These are phyloP conservation scores for Orchesella cincta DNA, from an alignment of 1,140 invertebrate genomes.

Conservation along the genomic window DNA sequence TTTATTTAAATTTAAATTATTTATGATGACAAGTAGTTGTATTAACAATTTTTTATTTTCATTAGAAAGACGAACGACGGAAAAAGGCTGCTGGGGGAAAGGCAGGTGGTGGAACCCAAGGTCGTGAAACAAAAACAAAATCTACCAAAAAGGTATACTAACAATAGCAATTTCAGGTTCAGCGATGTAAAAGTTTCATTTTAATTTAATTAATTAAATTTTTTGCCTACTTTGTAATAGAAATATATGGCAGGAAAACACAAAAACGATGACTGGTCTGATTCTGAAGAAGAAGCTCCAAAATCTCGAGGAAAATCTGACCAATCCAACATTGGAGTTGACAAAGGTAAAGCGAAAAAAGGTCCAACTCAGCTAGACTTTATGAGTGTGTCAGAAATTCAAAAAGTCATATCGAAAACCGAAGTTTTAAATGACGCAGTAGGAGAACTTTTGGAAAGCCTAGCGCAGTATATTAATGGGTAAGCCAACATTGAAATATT, in stretches of 20 bases:
- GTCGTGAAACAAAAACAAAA: conserved; percentile 93
- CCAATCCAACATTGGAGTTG: conserved; percentile 59
- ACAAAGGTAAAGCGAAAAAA: conserved; percentile 52
- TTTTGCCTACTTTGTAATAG: conserved; percentile 47
- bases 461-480: conserved; percentile 56
- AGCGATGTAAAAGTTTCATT: neutral
- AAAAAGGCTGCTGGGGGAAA: conserved; percentile 85
- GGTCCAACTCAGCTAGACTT: conserved; percentile 64
- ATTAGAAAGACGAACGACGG: conserved; percentile 77
- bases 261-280: conserved; percentile 59
- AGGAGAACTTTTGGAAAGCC: conserved; percentile 57
- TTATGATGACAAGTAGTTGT: conserved; percentile 12
- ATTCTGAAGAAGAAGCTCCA: conserved; percentile 55
- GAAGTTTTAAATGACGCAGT: conserved; percentile 60
- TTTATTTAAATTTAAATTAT: conserved; percentile 26
- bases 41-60: conserved; percentile 5
- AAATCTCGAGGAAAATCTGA: neutral
- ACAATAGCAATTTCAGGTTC: neutral
- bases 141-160: conserved; percentile 69
- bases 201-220: conserved; percentile 12
- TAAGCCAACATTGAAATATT: conserved; percentile 42
- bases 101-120: conserved; percentile 79
- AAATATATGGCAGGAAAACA: conserved; percentile 62
- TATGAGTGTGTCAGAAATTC: conserved; percentile 69
- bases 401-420: conserved; percentile 64